phyloP scores from a whole-genome alignment of 2,888 invertebrate species.

The Eristalis arbustorum region DNA sequence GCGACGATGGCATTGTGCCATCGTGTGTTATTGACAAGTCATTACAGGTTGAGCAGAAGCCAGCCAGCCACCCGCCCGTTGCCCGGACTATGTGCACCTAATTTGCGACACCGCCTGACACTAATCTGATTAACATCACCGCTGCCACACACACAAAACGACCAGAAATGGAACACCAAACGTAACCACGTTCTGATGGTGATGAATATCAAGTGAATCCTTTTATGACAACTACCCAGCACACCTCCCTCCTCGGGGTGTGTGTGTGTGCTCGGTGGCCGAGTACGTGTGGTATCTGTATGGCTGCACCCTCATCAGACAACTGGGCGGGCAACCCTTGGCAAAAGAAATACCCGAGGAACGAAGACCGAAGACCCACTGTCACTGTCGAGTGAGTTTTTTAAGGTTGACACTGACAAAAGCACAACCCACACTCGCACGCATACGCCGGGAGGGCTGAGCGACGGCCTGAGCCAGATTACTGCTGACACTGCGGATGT shows the following conservation, averaged over 20 bases:
- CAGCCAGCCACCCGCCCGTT: neutral
- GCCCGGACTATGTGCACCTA: slow-evolving; percentile 49
- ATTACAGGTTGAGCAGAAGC: slow-evolving; percentile 11
- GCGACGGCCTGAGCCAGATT: slow-evolving; percentile 64
- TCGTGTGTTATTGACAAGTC: slow-evolving; percentile 53
- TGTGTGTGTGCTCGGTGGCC: too few relatives aligned
- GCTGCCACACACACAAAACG: slow-evolving; percentile 72
- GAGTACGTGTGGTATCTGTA: slow-evolving; percentile 56
- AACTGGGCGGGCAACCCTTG: slow-evolving; percentile 47
- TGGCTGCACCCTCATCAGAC: slow-evolving; percentile 69
- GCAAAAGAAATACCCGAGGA: slow-evolving; percentile 13
- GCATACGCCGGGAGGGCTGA: slow-evolving; percentile 2
- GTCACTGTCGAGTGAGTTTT: slow-evolving; percentile 58
- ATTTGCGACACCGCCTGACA: slow-evolving; percentile 74
- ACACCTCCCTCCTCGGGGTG: neutral
- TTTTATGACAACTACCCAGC: slow-evolving; percentile 74
- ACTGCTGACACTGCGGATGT: slow-evolving; percentile 69
- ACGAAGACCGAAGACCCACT: slow-evolving; percentile 27
- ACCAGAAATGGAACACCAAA: slow-evolving; percentile 66
- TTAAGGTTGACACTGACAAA: slow-evolving; percentile 67
- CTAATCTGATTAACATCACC: slow-evolving; percentile 79
- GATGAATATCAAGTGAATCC: slow-evolving; percentile 80
- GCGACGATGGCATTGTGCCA: neutral
- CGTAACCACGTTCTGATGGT: slow-evolving; percentile 75
- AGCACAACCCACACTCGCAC: slow-evolving; percentile 32